Evolutionary conservation across 2,113 vertebrate species (phyloP), one percentile per base, ranked within the genome.

Genomic region (Hyla sarda): DNA sequence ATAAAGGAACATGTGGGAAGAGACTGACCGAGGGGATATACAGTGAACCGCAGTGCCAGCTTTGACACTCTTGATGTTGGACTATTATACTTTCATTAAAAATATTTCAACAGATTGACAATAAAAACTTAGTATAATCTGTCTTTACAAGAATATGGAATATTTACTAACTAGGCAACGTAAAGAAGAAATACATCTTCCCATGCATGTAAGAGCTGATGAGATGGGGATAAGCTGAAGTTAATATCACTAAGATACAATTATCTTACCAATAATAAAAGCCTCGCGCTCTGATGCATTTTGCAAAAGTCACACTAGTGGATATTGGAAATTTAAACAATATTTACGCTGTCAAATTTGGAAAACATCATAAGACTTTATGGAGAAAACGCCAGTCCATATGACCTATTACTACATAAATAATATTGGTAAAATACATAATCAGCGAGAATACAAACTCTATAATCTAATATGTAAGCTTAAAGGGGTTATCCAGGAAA

Each of bases 81-180:
- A n/a, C n/a, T n/a, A n/a, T n/a, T n/a, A n/a, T n/a, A n/a, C n/a
- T n/a, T n/a, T n/a, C n/a, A n/a, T n/a, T 34, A 47, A 47, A 25
- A 25, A 75, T 75, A 50, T 50, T 75, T 10, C 5, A 75, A 28
- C 12, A 28, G 12, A 48, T 25, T 14, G 41, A 50, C 41, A 28
- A 75, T 50, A n/a, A 47, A 23, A 19, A 23, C 11, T 41, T 73
- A 1, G 19, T 32, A 79, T 19, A 30, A 41, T 17, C n/a, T n/a
- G n/a, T n/a, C n/a, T n/a, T n/a, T n/a, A n/a, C n/a, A n/a, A n/a
- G n/a, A n/a, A n/a, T n/a, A n/a, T 14, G 34, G 23, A 13, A 28
- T 67, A 7, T 14, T 37, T 67, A 82, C 58, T 67, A 65, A 82
- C 48, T 82, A 82, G 62, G 58, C 37, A 82, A n/a, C 23, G 45